These are phyloP conservation scores for Sapajus apella DNA, from an alignment of 2,113 vertebrate genomes.

Conservation along the genomic window DNA sequence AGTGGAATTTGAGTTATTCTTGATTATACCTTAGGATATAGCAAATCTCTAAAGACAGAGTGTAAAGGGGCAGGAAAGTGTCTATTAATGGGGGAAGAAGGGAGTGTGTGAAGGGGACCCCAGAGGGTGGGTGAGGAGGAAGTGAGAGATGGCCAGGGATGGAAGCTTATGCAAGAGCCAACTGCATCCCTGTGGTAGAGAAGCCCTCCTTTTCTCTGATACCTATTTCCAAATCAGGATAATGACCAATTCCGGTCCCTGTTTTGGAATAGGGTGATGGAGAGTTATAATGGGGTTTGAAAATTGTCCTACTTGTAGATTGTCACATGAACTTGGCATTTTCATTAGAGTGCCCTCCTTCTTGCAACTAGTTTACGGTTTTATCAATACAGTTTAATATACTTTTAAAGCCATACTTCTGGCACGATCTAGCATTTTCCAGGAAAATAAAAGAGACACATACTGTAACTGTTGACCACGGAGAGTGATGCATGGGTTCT, in stretches of 20 bases:
- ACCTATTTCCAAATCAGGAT: not conserved
- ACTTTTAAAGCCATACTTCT: slow-evolving; percentile 62
- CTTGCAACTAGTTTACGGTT: slow-evolving; percentile 36
- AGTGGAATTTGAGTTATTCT: slow-evolving; percentile 27
- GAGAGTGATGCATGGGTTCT: slow-evolving; percentile 3
- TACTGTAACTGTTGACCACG: slow-evolving; percentile 40
- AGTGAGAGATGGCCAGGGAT: not conserved
- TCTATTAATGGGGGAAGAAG: not conserved
- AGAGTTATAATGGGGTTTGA: not conserved
- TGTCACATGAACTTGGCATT: not conserved
- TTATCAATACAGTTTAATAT: slow-evolving; percentile 53
- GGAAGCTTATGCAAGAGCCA: not conserved
- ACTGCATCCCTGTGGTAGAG: not conserved
- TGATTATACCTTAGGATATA: not conserved
- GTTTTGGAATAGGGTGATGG: not conserved
- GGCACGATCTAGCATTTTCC: slow-evolving; percentile 37
- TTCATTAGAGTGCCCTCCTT: slow-evolving; percentile 41
- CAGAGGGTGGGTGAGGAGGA: not conserved
- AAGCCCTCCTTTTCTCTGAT: not conserved
- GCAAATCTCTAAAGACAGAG: not conserved
- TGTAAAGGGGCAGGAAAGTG: not conserved
- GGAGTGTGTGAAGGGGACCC: not conserved
- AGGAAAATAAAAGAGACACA: slow-evolving; percentile 38
- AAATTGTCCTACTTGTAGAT: not conserved
- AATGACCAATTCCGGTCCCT: not conserved